Percentiles rank a stretch among this genome's conserved stretches.
Conservation (phyloP, 2,113 vertebrate genomes). For the Corvus moneduloides region DNA sequence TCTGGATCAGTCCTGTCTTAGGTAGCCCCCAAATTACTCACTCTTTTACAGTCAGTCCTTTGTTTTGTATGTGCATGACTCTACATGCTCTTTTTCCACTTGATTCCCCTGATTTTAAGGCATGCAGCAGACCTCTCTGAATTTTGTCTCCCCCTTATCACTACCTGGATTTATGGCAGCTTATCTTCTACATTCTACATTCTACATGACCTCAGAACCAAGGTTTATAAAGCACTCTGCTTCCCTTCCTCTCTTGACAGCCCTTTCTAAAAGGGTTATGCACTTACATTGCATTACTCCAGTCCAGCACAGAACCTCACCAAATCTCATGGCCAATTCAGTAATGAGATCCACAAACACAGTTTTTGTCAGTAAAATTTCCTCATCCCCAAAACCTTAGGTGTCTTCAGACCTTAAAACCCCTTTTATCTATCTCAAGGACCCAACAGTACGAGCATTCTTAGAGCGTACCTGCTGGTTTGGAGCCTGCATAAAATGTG, state of each 20-base stretch:
- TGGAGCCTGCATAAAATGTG: not conserved
- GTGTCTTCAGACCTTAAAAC: not conserved
- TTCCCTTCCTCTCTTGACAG: not conserved
- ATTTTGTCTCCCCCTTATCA: not conserved
- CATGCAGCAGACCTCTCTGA: not conserved
- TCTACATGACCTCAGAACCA: not conserved
- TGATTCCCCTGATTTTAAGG: not conserved
- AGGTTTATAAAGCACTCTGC: not conserved
- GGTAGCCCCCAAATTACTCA: not conserved
- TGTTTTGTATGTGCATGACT: not conserved
- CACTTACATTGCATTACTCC: not conserved
- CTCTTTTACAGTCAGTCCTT: not conserved
- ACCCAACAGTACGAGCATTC: not conserved
- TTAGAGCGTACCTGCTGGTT: not conserved
- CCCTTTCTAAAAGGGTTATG: not conserved
- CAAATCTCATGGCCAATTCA: not conserved
- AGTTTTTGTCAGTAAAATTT: not conserved
- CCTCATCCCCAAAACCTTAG: not conserved
- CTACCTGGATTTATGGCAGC: not conserved
- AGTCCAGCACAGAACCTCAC: not conserved
- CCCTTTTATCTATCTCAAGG: not conserved
- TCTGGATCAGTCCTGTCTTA: not conserved
- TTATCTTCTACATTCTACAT: not conserved
- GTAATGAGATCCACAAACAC: not conserved
- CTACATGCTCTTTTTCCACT: not conserved